These are phyloP conservation scores for Taeniopygia guttata DNA, from an alignment of 2,797 vertebrate species.

Conservation along the genomic window DNA sequence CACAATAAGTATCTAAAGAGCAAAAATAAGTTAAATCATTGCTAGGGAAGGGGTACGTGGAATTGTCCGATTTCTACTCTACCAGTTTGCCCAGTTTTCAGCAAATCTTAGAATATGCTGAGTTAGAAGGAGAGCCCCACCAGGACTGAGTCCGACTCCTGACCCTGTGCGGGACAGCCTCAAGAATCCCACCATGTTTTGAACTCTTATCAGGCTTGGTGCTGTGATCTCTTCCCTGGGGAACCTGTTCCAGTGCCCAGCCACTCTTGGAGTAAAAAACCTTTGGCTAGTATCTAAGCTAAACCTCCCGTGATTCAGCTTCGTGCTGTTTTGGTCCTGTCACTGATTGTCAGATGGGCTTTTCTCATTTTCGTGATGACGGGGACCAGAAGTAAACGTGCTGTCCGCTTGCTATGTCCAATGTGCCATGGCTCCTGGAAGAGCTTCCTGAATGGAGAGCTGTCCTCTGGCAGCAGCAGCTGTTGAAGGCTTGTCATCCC, in stretches of 20 bases:
- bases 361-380: rapidly evolving
- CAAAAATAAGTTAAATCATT: not conserved
- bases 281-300: not conserved
- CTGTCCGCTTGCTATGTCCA: not conserved
- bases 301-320: not conserved
- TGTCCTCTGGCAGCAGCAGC: not conserved
- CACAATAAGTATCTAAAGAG: not conserved
- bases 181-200: not conserved
- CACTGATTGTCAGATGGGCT: not conserved
- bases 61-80: not conserved
- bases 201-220: not conserved
- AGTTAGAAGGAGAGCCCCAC: not conserved
- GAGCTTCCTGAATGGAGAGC: not conserved
- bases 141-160: not conserved
- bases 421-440: not conserved
- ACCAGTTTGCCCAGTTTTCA: not conserved
- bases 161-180: not conserved
- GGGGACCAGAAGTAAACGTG: not conserved
- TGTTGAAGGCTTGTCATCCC: not conserved
- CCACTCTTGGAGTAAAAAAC: not conserved
- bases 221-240: not conserved
- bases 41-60: not conserved
- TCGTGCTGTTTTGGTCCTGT: not conserved
- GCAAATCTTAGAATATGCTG: not conserved
- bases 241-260: not conserved